Conservation (phyloP, 2,888 invertebrate genomes). For the Cephus rjabovi region DNA sequence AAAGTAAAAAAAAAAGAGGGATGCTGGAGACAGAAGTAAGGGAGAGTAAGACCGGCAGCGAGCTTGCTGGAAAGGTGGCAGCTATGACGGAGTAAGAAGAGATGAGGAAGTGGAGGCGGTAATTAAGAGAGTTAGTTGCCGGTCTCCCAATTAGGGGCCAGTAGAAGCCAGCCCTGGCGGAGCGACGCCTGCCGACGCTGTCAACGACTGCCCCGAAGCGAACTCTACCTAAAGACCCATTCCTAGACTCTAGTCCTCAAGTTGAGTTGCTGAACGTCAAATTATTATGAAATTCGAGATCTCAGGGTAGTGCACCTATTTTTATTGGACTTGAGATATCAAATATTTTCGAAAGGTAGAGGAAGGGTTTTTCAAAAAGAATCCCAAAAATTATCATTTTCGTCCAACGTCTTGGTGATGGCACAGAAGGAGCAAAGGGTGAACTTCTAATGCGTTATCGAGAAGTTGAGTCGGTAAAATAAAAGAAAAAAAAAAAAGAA, state of each 20-base stretch:
- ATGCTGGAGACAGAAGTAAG: conserved; percentile 17
- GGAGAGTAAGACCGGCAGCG: conserved; percentile 3
- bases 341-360: not conserved
- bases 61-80: conserved; percentile 26
- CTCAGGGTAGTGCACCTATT: not conserved
- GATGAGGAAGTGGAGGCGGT: conserved; percentile 64
- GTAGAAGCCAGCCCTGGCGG: conserved; percentile 48
- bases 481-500: too few species aligned
- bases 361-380: too few species aligned
- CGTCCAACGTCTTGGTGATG: too few species aligned
- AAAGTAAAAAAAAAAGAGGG: conserved; percentile 20
- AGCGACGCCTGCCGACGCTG: conserved; percentile 34
- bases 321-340: not conserved
- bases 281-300: not conserved
- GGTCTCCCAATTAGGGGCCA: conserved; percentile 65
- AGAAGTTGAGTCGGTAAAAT: not conserved
- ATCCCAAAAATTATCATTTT: too few species aligned
- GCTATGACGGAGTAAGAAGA: conserved; percentile 32
- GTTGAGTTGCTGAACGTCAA: conserved; percentile 22
- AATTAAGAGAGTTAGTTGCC: conserved; percentile 70
- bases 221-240: conserved; percentile 52
- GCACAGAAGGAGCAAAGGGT: not conserved
- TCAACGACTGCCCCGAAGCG: conserved; percentile 49
- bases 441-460: not conserved
- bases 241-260: conserved; percentile 33